phyloP scores from a whole-genome alignment of 2,113 vertebrate genomes.

The Aspidoscelis tigris region DNA sequence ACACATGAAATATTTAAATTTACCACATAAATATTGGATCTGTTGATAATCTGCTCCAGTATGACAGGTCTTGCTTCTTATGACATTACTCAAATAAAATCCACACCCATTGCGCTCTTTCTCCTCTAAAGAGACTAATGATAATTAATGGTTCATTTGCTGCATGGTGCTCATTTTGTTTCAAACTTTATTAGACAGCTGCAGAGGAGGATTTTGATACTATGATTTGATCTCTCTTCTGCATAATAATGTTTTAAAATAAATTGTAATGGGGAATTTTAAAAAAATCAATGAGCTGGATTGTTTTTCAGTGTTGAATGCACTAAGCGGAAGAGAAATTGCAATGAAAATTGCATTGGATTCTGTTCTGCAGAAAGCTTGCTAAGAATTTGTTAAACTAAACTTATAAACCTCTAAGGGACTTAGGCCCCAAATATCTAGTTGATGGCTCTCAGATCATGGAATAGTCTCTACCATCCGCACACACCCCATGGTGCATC shows the following conservation, averaged over 20 bases:
- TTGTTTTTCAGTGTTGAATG: background rate
- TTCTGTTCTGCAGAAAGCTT: background rate
- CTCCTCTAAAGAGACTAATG: background rate
- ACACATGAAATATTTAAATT: background rate
- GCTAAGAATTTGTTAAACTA: too few species aligned
- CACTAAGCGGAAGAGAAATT: background rate
- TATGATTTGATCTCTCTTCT: background rate
- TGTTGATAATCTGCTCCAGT: background rate
- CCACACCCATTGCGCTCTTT: background rate
- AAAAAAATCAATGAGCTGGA: background rate
- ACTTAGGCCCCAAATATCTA: too few species aligned
- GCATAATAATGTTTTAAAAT: constrained; percentile 5
- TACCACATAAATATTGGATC: background rate
- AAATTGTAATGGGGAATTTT: background rate
- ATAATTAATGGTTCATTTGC: background rate
- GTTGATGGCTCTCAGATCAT: too few species aligned
- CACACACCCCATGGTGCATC: too few species aligned
- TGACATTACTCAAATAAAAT: background rate
- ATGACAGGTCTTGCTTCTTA: background rate
- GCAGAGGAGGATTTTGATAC: constrained; percentile 1
- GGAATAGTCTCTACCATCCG: too few species aligned
- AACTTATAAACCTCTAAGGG: too few species aligned
- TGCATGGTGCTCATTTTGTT: background rate
- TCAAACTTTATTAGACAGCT: background rate
- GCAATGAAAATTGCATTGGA: background rate